Percentiles rank a stretch among this genome's conserved stretches.
phyloP scores from a whole-genome alignment of 2,113 vertebrate genomes.

The Laticauda colubrina region DNA sequence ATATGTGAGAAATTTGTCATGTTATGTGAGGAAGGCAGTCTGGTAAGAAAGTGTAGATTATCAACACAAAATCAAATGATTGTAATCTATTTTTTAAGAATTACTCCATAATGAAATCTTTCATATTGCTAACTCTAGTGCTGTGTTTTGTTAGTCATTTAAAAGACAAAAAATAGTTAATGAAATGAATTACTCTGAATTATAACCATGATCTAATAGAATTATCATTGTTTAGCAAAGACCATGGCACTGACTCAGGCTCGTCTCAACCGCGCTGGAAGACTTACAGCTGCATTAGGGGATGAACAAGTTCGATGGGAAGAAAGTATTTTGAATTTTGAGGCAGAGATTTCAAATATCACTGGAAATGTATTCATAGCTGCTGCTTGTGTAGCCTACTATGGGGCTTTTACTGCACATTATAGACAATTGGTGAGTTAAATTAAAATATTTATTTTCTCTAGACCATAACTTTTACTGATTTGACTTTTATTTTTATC shows the following conservation, averaged over 20 bases:
- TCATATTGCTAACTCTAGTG: neutral
- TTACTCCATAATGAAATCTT: neutral
- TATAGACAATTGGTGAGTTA: conserved; percentile 77
- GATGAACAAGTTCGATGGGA: conserved; percentile 84
- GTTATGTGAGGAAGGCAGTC: neutral
- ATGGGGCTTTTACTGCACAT: conserved; percentile 80
- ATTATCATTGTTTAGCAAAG: conserved; percentile 62
- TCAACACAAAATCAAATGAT: neutral
- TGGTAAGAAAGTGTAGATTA: neutral
- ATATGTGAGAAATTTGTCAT: neutral
- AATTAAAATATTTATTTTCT: neutral
- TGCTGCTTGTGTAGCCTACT: conserved; percentile 82
- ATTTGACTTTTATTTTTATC: neutral
- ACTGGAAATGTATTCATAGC: conserved; percentile 84
- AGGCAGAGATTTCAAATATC: conserved; percentile 78
- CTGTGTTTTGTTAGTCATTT: neutral
- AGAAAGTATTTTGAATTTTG: conserved; percentile 75
- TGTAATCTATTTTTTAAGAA: neutral
- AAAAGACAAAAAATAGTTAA: neutral
- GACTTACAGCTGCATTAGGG: conserved; percentile 76
- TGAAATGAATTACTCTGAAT: neutral
- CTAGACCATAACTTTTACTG: neutral
- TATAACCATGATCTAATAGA: conserved; percentile 1
- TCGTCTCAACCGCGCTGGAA: conserved; percentile 74
- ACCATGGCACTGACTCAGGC: conserved; percentile 78